Conservation (phyloP, 2,797 vertebrate species). For the Phrynocephalus forsythii region DNA sequence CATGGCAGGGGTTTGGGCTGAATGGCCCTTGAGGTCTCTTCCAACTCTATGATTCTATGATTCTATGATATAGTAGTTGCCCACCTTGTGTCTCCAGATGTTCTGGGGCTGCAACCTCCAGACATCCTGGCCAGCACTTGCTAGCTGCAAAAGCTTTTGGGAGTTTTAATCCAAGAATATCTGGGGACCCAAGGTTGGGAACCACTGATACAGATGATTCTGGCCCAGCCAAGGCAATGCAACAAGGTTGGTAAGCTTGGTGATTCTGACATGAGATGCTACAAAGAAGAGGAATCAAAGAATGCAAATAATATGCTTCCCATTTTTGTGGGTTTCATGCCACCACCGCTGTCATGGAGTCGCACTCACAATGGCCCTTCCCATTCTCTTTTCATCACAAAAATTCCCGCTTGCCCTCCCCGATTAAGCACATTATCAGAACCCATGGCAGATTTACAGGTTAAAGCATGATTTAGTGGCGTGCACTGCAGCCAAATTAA, state of each 20-base stretch:
- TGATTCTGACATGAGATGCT: neutral
- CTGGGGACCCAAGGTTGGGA: too few species aligned
- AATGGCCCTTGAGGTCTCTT: too few species aligned
- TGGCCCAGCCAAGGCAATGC: neutral
- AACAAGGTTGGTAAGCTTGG: neutral
- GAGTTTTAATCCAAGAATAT: too few species aligned
- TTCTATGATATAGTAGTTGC: too few species aligned
- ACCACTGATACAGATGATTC: too few species aligned
- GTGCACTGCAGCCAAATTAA: slow-evolving; percentile 73
- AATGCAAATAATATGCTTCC: neutral
- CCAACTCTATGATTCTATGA: too few species aligned
- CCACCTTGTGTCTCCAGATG: too few species aligned
- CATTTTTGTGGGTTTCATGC: neutral
- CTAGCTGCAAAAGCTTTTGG: too few species aligned
- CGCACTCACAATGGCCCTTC: slow-evolving; percentile 14
- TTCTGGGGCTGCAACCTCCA: too few species aligned
- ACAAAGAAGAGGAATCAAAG: too few species aligned
- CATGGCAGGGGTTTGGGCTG: too few species aligned
- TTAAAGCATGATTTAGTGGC: slow-evolving; percentile 76
- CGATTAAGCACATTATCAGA: slow-evolving; percentile 65
- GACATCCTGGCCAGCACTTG: too few species aligned
- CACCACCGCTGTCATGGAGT: neutral
- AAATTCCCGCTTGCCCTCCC: neutral
- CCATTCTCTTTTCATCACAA: neutral
- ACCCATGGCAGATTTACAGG: slow-evolving; percentile 76